Evolutionary conservation across 2,888 invertebrate genomes (phyloP), one percentile per base, ranked within the genome.

Genomic region (Cyclophora punctaria): DNA sequence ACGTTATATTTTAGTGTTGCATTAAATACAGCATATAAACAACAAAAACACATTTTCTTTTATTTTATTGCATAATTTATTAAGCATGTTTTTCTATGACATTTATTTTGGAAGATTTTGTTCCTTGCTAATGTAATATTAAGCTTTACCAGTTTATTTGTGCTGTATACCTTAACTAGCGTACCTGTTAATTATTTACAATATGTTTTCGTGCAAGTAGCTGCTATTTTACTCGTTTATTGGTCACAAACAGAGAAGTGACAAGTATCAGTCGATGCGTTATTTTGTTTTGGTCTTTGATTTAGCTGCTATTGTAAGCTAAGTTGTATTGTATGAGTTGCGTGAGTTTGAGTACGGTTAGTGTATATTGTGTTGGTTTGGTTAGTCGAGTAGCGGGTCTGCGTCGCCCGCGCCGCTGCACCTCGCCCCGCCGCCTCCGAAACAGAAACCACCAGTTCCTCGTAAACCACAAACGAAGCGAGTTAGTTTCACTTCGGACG

Each of bases 31-130:
- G 69, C 69, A 78, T 82, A 82, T 84, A 20, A 20, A 20, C 20
- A 83, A 77, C 67, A 72, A 66, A 80, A 73, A 69, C 58, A 56
- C 57, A 61, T 67, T 66, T 71, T 69, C 67, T 76, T 78, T 75
- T 63, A 66, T 64, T 75, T 76, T 73, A 44, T 44, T 34, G 5
- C 20, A 44, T 44, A 67, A 56, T 77, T 75, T 20, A 20, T 20
- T 20, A 20, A 70, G 68, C 68, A 70, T 68, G 59, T 69, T 81
- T 77, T 20, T 72, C 53, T 60, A 67, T 64, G 61, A 77, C 86
- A 84, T 88, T 88, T 88, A 87, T 88, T 88, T 88, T 88, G 88
- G 88, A 88, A 87, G 88, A 87, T 75, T 82, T 73, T 69, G 67
- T 83, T 81, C 56, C 55, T 62, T 59, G 64, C 68, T 65, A 55